Percentiles rank a stretch among this genome's conserved stretches.
phyloP scores from a whole-genome alignment of 2,888 invertebrate genomes.

The Pogonocherus hispidulus region DNA sequence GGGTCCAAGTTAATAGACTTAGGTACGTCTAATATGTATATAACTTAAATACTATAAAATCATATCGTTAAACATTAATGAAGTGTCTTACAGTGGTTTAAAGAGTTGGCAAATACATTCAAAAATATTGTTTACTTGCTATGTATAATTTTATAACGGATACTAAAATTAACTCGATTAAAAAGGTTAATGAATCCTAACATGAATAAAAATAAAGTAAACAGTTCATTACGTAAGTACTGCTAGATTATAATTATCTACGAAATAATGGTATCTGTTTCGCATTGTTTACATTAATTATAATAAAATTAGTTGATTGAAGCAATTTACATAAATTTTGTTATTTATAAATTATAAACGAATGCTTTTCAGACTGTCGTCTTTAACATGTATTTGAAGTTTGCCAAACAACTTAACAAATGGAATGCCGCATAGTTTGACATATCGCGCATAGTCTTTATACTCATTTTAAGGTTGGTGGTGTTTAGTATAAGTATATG shows the following conservation, averaged over 20 bases:
- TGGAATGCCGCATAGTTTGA: too few relatives aligned
- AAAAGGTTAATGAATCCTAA: constrained; percentile 31
- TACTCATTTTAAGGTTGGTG: too few relatives aligned
- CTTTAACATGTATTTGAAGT: too few relatives aligned
- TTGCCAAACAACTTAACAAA: too few relatives aligned
- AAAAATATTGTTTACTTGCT: background rate
- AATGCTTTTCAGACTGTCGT: background rate
- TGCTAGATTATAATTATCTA: constrained; percentile 33
- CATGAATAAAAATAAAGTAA: constrained; percentile 37
- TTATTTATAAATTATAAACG: background rate
- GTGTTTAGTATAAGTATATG: too few relatives aligned
- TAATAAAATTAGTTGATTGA: constrained; percentile 19
- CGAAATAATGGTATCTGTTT: constrained; percentile 39
- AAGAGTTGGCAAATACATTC: background rate
- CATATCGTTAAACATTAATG: too few relatives aligned
- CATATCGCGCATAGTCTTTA: too few relatives aligned
- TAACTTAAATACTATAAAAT: too few relatives aligned
- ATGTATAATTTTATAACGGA: background rate
- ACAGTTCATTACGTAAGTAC: constrained; percentile 39
- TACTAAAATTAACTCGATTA: constrained; percentile 16
- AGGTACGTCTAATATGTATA: too few relatives aligned
- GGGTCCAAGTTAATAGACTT: too few relatives aligned
- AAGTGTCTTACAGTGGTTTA: too few relatives aligned
- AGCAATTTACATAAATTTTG: constrained; percentile 30
- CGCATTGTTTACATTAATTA: constrained; percentile 33